Percentiles rank a stretch among this genome's conserved stretches.
These are phyloP conservation scores for Oegoconia quadripuncta DNA, from an alignment of 2,888 invertebrate species.

Conservation along the genomic window DNA sequence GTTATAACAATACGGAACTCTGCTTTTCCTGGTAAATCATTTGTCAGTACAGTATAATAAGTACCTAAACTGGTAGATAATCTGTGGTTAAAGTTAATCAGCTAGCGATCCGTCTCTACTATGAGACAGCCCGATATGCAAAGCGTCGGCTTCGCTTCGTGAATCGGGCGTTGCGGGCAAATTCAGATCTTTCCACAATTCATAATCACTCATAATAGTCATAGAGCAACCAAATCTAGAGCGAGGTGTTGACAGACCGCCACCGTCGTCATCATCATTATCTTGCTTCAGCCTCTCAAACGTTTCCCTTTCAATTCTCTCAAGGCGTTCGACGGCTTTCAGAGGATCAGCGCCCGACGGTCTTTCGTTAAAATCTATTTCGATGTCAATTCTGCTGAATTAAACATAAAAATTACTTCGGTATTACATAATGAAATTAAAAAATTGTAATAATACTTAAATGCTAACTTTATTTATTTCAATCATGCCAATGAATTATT, in stretches of 20 bases:
- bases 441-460: too few relatives aligned
- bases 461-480: too few relatives aligned
- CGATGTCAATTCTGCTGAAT: constrained; percentile 57
- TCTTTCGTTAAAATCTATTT: constrained; percentile 54
- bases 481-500: too few relatives aligned
- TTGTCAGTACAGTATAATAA: too few relatives aligned
- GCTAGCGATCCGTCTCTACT: too few relatives aligned
- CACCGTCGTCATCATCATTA: constrained; percentile 11
- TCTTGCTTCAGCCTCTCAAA: constrained; percentile 44
- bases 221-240: constrained; percentile 13
- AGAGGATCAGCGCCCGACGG: constrained; percentile 46
- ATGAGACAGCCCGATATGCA: too few relatives aligned
- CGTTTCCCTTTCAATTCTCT: constrained; percentile 65
- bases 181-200: constrained; percentile 29
- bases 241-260: constrained; percentile 6
- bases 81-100: too few relatives aligned
- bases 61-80: too few relatives aligned
- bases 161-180: constrained; percentile 11
- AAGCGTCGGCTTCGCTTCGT: constrained; percentile 11
- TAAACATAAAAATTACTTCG: background rate
- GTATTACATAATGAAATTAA: too few relatives aligned
- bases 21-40: too few relatives aligned
- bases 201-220: constrained; percentile 32
- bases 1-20: too few relatives aligned
- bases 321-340: constrained; percentile 59